A percentile compares a stretch with the other conserved stretches of the same genome.
Conservation (phyloP, 2,888 invertebrate genomes). For the Cistogaster globosa region DNA sequence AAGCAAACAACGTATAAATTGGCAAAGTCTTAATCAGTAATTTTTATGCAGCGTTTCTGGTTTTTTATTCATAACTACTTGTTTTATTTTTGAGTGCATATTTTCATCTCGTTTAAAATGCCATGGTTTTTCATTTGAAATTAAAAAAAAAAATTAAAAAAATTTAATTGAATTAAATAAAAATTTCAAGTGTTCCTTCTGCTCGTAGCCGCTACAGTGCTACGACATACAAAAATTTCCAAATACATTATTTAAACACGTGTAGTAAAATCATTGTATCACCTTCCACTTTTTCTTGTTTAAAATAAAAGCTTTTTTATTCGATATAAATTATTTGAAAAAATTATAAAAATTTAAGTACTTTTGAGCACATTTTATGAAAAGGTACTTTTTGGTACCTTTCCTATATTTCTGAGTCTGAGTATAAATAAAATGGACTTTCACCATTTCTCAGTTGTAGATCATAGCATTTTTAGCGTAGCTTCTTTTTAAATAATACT, state of each 20-base stretch:
- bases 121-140: slow-evolving; percentile 47
- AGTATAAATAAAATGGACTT: too few relatives aligned
- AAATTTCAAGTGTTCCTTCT: slow-evolving; percentile 41
- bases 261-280: background rate
- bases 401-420: too few relatives aligned
- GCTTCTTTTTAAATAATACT: too few relatives aligned
- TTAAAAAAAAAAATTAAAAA: slow-evolving; percentile 7
- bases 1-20: background rate
- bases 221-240: background rate
- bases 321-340: too few relatives aligned
- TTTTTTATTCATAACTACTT: slow-evolving; percentile 31
- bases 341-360: too few relatives aligned
- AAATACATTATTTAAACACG: background rate
- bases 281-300: too few relatives aligned
- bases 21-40: slow-evolving; percentile 22
- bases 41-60: slow-evolving; percentile 4
- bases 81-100: background rate
- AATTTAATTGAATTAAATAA: slow-evolving; percentile 58
- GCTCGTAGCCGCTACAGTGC: too few relatives aligned
- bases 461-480: too few relatives aligned
- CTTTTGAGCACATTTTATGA: too few relatives aligned
- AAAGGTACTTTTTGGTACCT: too few relatives aligned
- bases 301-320: too few relatives aligned
- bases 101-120: slow-evolving; percentile 30
- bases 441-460: too few relatives aligned